These are phyloP conservation scores for Fissipunctia ypsillon DNA, from an alignment of 2,888 invertebrate species.

Conservation along the genomic window DNA sequence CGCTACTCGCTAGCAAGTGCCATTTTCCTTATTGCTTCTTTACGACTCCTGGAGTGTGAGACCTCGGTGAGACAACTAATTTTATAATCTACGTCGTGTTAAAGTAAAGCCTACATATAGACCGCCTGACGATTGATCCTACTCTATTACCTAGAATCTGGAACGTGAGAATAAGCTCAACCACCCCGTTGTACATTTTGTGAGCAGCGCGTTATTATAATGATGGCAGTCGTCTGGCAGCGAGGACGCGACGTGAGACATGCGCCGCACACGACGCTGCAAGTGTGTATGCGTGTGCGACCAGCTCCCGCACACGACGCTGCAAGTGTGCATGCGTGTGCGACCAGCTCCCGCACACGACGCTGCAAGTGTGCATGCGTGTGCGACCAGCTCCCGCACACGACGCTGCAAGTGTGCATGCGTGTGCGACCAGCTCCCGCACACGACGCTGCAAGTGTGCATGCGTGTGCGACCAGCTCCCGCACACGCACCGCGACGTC, in stretches of 20 bases:
- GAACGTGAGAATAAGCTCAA: neutral
- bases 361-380: too few relatives aligned
- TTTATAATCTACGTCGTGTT: neutral
- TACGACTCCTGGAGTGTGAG: neutral
- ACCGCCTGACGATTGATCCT: neutral
- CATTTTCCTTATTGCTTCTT: constrained; percentile 27
- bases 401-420: too few relatives aligned
- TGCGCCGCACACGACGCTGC: neutral
- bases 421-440: too few relatives aligned
- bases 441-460: too few relatives aligned
- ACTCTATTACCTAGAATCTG: neutral
- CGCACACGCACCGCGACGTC: neutral
- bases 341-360: too few relatives aligned
- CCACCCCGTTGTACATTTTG: neutral
- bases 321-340: too few relatives aligned
- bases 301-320: too few relatives aligned
- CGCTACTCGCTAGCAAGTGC: too few relatives aligned
- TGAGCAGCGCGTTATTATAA: neutral
- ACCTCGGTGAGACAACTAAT: neutral
- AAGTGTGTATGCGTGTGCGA: too few relatives aligned
- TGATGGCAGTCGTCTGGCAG: neutral
- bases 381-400: too few relatives aligned
- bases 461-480: too few relatives aligned
- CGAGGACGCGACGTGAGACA: neutral
- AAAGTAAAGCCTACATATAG: neutral